Evolutionary conservation across 2,888 invertebrate genomes (phyloP).

Genomic region (Invenusta paracnida): DNA sequence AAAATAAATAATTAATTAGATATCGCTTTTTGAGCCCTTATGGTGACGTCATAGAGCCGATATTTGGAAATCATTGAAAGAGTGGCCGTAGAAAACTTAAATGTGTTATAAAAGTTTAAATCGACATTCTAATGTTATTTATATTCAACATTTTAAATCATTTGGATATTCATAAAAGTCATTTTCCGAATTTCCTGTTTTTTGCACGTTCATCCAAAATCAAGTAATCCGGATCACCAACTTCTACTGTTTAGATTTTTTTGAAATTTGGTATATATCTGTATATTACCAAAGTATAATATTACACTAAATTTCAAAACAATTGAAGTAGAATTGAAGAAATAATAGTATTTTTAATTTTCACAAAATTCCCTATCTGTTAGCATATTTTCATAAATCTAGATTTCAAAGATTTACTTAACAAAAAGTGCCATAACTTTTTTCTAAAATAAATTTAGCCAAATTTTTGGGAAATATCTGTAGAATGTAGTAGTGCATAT

Average conservation of each 20-base stretch:
- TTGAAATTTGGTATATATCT: conserved; percentile 8
- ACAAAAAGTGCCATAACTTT: too few species aligned
- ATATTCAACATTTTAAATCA: neutral
- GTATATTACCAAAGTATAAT: neutral
- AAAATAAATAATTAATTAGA: neutral
- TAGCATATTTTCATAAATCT: neutral
- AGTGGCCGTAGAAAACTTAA: neutral
- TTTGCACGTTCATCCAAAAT: neutral
- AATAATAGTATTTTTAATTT: conserved; percentile 23
- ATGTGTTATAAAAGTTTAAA: neutral
- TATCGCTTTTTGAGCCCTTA: neutral
- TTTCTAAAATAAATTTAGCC: neutral
- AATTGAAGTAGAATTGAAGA: conserved; percentile 2
- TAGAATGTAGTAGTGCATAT: neutral
- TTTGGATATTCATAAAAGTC: neutral
- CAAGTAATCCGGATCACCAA: conserved; percentile 8
- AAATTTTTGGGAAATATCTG: neutral
- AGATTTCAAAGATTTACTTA: neutral
- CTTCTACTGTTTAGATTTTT: conserved; percentile 21
- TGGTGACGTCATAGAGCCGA: neutral
- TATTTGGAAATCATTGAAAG: neutral
- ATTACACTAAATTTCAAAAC: neutral
- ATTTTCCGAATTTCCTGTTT: neutral
- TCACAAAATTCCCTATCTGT: conserved; percentile 5
- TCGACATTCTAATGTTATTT: neutral